Evolutionary conservation across 1,140 invertebrate species (phyloP), one percentile per base, ranked within the genome.

Genomic region (Druon quercuslanigerum): DNA sequence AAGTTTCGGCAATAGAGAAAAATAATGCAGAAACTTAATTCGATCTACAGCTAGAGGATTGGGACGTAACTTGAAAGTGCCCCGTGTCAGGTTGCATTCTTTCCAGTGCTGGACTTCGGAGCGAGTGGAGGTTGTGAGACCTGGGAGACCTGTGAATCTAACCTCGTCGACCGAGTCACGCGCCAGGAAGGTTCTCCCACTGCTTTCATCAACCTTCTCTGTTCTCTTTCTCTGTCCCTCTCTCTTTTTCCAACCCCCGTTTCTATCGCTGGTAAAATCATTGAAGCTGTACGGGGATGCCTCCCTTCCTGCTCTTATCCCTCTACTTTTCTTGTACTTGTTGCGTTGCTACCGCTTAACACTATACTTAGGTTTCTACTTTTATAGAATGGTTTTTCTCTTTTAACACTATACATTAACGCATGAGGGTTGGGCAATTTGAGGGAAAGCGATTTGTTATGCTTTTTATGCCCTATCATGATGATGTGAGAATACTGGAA

Each of bases 131-230:
- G 25, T 66, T 33, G 60, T 66, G 60, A 66, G 60, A 66, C 60
- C 25, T 66, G 13, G 20, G 60, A 66, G 60, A 66, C 60, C 60
- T 66, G 33, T 66, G 33, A 66, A 66, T 66, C 60, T 66, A 66
- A 66, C 60, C 60, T 66, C 60, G 60, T 66, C 60, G 60, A 66
- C 60, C 60, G 40, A 66, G 60, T 66, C 60, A 66, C 60, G 60
- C 40, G 60, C 25, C 60, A 40, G 60, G 25, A 19, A 25, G 57
- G 54, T 12, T 20, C 8, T 17, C 9, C 52, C 17, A n/a, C 52
- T 54, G 40, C 60, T 13, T 40, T 66, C 25, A 25, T 1, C 60
- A 66, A 66, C 33, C 25, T 66, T 66, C 60, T 66, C 20, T 66
- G n/a, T n/a, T 56, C 60, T 66, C 60, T 14, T 25, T 33, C 20